Conservation (phyloP, 2,113 vertebrate species). For the Cryptotis parvus region DNA sequence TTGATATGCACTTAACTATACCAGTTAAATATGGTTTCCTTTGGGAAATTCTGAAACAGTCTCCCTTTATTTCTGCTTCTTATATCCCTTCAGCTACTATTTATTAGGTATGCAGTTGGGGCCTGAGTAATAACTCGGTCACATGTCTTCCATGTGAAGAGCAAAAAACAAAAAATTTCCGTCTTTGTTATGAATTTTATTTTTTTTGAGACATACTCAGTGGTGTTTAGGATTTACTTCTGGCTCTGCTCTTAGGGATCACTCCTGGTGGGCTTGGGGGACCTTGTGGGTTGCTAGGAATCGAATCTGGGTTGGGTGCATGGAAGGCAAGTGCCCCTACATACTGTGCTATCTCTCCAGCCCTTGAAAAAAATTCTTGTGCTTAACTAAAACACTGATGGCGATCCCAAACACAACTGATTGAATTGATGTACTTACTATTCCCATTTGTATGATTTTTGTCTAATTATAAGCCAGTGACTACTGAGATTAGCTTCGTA, state of each 20-base stretch:
- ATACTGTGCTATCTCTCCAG: no score
- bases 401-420: constrained; percentile 86
- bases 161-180: no score
- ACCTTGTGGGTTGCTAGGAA: no score
- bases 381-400: constrained; percentile 85
- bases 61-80: constrained; percentile 5
- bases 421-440: constrained; percentile 85
- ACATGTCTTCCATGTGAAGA: no score
- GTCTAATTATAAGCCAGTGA: constrained; percentile 86
- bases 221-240: no score
- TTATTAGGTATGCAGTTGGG: background rate
- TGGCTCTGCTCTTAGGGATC: no score
- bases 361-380: constrained; percentile 60
- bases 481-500: constrained; percentile 87
- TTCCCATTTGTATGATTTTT: constrained; percentile 86
- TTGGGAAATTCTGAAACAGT: background rate
- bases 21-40: background rate
- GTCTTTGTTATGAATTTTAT: no score
- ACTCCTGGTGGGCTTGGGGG: no score
- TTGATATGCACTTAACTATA: background rate
- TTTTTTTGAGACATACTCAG: no score
- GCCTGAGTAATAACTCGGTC: no score
- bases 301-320: no score
- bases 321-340: no score
- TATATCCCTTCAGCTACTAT: background rate